Percentiles rank a stretch among this genome's conserved stretches.
phyloP scores from a whole-genome alignment of 2,888 invertebrate genomes.

The Epicampocera succincta region DNA sequence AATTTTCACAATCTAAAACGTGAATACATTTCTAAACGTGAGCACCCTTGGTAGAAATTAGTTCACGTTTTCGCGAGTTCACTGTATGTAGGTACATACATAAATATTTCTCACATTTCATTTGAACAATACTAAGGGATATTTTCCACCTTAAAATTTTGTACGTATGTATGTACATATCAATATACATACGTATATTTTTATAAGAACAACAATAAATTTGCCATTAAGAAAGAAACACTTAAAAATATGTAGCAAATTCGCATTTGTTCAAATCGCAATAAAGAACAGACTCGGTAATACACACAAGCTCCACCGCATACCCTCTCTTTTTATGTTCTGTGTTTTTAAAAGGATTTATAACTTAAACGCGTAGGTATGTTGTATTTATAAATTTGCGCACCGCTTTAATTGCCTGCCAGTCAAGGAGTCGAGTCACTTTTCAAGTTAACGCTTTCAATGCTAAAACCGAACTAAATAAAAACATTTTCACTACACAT shows the following conservation, averaged over 20 bases:
- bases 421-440: background rate
- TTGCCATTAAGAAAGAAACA: slow-evolving; percentile 1
- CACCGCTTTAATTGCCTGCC: background rate
- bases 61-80: no score
- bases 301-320: slow-evolving; percentile 7
- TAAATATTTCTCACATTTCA: background rate
- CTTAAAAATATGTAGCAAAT: slow-evolving; percentile 23
- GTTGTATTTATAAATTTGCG: slow-evolving; percentile 18
- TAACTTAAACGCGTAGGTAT: slow-evolving; percentile 5
- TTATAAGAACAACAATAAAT: slow-evolving; percentile 29
- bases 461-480: slow-evolving; percentile 57
- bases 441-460: slow-evolving; percentile 46
- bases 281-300: background rate
- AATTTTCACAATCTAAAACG: no score
- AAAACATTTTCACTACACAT: slow-evolving; percentile 28
- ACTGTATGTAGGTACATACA: background rate
- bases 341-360: slow-evolving; percentile 3
- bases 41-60: no score
- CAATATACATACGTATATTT: background rate
- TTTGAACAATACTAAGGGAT: no score
- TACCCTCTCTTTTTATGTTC: background rate
- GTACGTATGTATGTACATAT: background rate
- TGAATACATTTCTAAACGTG: no score
- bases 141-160: no score
- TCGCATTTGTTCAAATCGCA: slow-evolving; percentile 1